Evolutionary conservation across 2,888 invertebrate species (phyloP).

Genomic region (Myopa testacea): DNA sequence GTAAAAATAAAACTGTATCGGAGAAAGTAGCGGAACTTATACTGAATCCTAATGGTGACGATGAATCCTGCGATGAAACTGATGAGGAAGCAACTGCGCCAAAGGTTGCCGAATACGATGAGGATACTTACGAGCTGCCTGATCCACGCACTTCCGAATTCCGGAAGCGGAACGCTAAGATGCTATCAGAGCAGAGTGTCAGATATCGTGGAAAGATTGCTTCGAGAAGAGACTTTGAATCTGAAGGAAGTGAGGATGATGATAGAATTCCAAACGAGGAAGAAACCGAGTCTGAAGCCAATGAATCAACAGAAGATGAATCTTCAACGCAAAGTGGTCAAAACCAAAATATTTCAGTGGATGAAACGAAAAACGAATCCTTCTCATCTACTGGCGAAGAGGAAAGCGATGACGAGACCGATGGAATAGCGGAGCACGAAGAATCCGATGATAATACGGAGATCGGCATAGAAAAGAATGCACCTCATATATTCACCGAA

Average conservation of each 20-base stretch:
- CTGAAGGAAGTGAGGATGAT: constrained; percentile 44
- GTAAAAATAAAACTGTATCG: constrained; percentile 65
- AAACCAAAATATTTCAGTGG: neutral
- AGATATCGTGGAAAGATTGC: constrained; percentile 81
- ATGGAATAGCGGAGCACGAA: constrained; percentile 27
- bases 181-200: constrained; percentile 77
- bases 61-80: constrained; percentile 71
- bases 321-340: constrained; percentile 40
- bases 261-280: constrained; percentile 34
- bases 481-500: constrained; percentile 53
- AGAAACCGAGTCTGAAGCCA: constrained; percentile 55
- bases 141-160: constrained; percentile 73
- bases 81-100: constrained; percentile 71
- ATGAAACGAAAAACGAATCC: constrained; percentile 41
- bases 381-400: constrained; percentile 40
- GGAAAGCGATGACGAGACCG: constrained; percentile 52
- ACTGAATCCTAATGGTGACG: constrained; percentile 73
- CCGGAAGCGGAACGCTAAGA: constrained; percentile 75
- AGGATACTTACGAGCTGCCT: constrained; percentile 58
- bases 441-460: constrained; percentile 43
- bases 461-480: constrained; percentile 56
- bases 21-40: constrained; percentile 77
- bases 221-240: constrained; percentile 71
- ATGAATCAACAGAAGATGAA: constrained; percentile 46
- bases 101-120: constrained; percentile 69